These are phyloP conservation scores for Lordiphosa andalusiaca DNA, from an alignment of 2,888 invertebrate species.

Conservation along the genomic window DNA sequence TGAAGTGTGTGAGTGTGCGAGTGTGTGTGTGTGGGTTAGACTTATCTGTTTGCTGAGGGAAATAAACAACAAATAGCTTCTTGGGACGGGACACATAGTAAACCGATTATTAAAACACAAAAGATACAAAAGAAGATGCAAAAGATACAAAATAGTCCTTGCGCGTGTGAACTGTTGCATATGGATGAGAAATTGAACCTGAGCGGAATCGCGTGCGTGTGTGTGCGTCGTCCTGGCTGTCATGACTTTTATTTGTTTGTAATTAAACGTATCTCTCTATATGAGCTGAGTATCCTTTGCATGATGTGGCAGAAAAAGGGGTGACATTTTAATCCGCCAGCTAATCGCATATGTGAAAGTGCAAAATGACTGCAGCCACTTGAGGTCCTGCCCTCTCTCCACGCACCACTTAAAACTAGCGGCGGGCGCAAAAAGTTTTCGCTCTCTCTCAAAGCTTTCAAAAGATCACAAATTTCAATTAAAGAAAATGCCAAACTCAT, in stretches of 20 bases:
- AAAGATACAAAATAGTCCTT: conserved; percentile 31
- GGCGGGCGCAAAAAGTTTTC: conserved; percentile 15
- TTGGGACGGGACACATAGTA: conserved; percentile 48
- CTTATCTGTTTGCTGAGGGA: conserved; percentile 14
- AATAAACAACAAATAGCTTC: conserved; percentile 27
- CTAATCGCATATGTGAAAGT: conserved; percentile 74
- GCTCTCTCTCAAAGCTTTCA: conserved; percentile 73
- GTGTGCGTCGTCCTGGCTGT: conserved; percentile 50
- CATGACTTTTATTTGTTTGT: conserved; percentile 76
- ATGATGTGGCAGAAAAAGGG: conserved; percentile 61
- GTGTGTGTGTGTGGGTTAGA: conserved; percentile 15
- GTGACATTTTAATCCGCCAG: conserved; percentile 78
- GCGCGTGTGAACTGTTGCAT: conserved; percentile 69
- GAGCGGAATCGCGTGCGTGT: conserved; percentile 23
- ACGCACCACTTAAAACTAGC: conserved; percentile 18
- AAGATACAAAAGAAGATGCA: conserved; percentile 47
- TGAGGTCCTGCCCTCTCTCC: conserved; percentile 31
- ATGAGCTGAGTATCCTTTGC: conserved; percentile 35
- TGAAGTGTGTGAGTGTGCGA: conserved; percentile 49
- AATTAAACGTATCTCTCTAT: conserved; percentile 69
- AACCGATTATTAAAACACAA: conserved; percentile 68
- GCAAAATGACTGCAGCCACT: conserved; percentile 63
- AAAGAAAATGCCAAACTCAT: conserved; percentile 73
- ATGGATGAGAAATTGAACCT: conserved; percentile 47
- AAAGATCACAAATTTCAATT: conserved; percentile 78